A percentile compares a stretch with the other conserved stretches of the same genome.
Conservation (phyloP, 1,140 invertebrate genomes). For the Pseudobourletiella spinata region DNA sequence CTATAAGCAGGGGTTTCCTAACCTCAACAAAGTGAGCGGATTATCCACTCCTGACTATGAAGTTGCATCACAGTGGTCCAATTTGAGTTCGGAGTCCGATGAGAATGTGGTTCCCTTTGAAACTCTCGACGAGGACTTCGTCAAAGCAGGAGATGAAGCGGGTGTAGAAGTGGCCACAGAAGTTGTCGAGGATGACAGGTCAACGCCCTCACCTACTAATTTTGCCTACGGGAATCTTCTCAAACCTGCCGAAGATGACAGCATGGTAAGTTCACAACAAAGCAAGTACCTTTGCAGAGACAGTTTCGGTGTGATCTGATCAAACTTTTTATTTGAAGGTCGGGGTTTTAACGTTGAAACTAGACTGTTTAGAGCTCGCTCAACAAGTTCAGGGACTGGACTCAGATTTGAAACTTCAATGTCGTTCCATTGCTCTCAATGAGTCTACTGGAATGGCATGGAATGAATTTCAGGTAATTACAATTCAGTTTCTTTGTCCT, state of each 20-base stretch:
- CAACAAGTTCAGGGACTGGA: slow-evolving; percentile 65
- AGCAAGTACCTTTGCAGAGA: no score
- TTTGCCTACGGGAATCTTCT: slow-evolving; percentile 45
- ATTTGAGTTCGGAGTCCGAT: slow-evolving; percentile 19
- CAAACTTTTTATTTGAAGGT: slow-evolving; percentile 49
- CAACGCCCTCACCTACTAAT: slow-evolving; percentile 43
- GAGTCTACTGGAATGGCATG: slow-evolving; percentile 80
- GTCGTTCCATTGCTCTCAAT: slow-evolving; percentile 62
- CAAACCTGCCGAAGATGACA: slow-evolving; percentile 10
- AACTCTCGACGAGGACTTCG: slow-evolving; percentile 1
- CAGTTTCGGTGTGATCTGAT: no score
- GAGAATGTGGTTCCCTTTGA: slow-evolving; percentile 31
- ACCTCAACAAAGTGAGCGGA: slow-evolving; percentile 21
- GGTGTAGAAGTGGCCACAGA: slow-evolving; percentile 72
- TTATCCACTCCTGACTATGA: slow-evolving; percentile 33
- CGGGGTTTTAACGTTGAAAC: slow-evolving; percentile 66
- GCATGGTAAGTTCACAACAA: slow-evolving; percentile 7
- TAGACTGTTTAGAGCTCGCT: slow-evolving; percentile 71
- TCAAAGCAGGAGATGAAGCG: neutral
- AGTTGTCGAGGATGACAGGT: slow-evolving; percentile 59
- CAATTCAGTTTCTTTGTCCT: no score
- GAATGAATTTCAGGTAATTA: slow-evolving; percentile 82
- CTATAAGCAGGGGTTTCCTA: slow-evolving; percentile 21
- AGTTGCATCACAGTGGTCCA: slow-evolving; percentile 31
- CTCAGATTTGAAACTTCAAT: slow-evolving; percentile 64